These are phyloP conservation scores for Lipotes vexillifer DNA, from an alignment of 2,113 vertebrate species.

Conservation along the genomic window DNA sequence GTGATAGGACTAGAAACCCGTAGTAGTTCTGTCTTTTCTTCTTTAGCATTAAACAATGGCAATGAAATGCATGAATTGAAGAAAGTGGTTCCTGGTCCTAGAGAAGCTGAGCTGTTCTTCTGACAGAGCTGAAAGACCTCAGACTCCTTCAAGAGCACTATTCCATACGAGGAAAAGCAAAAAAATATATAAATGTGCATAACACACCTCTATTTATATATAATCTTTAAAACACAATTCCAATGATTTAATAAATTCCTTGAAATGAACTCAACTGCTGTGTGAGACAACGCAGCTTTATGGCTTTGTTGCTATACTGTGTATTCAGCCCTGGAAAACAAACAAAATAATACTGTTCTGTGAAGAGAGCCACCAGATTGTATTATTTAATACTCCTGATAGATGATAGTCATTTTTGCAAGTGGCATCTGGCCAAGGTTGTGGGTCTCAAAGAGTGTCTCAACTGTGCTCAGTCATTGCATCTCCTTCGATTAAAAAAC, in stretches of 20 bases:
- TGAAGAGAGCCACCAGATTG: slow-evolving; percentile 42
- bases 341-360: slow-evolving; percentile 53
- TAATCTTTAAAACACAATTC: slow-evolving; percentile 38
- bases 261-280: slow-evolving; percentile 37
- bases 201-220: neutral
- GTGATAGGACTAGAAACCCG: neutral
- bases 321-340: slow-evolving; percentile 46
- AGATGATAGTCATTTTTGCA: slow-evolving; percentile 58
- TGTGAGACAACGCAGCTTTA: neutral
- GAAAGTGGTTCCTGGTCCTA: neutral
- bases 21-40: neutral
- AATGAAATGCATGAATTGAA: neutral
- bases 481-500: slow-evolving; percentile 57
- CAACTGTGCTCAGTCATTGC: slow-evolving; percentile 42
- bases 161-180: neutral
- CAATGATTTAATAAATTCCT: slow-evolving; percentile 45
- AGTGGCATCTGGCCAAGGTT: slow-evolving; percentile 54
- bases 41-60: neutral
- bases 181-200: neutral
- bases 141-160: neutral
- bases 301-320: neutral
- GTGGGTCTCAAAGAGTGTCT: slow-evolving; percentile 23
- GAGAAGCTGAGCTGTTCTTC: neutral
- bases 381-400: slow-evolving; percentile 52
- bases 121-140: slow-evolving; percentile 4